A percentile compares a stretch with the other conserved stretches of the same genome.
Evolutionary conservation across 2,797 vertebrate genomes (phyloP).

Genomic region (Epinephelus coioides): DNA sequence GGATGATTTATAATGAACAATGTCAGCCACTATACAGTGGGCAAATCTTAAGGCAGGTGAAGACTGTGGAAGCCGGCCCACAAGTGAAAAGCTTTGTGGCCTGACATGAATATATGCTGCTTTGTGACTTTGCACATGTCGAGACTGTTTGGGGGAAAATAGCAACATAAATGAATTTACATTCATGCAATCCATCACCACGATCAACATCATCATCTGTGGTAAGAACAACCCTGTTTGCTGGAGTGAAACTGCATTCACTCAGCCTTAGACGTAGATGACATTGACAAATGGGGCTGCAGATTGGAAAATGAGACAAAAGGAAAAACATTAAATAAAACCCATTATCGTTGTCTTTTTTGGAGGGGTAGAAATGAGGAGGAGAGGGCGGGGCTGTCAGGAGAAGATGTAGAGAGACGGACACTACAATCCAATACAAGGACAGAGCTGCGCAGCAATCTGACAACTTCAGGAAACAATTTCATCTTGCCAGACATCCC

Average conservation of each 20-base stretch:
- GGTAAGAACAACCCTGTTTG: slow-evolving; percentile 76
- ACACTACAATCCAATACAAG: slow-evolving; percentile 71
- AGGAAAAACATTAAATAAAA: slow-evolving; percentile 86
- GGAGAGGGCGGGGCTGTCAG: slow-evolving; percentile 75
- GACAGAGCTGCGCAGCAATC: slow-evolving; percentile 68
- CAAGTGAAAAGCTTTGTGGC: neutral
- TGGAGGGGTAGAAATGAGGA: slow-evolving; percentile 72
- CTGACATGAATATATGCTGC: slow-evolving; percentile 9
- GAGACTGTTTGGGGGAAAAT: slow-evolving; percentile 13
- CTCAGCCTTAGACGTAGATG: slow-evolving; percentile 73
- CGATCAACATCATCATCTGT: slow-evolving; percentile 82
- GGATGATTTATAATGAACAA: slow-evolving; percentile 29
- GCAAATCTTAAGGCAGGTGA: neutral
- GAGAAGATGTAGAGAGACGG: slow-evolving; percentile 68
- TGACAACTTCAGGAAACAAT: slow-evolving; percentile 83
- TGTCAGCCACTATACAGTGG: neutral
- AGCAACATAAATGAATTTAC: slow-evolving; percentile 65
- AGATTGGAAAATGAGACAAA: slow-evolving; percentile 85
- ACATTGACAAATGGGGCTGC: slow-evolving; percentile 82
- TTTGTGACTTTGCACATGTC: slow-evolving; percentile 34
- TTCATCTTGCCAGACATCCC: slow-evolving; percentile 76
- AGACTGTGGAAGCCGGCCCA: neutral
- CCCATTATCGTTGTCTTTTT: slow-evolving; percentile 78
- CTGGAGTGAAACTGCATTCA: slow-evolving; percentile 78
- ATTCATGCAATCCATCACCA: slow-evolving; percentile 78